Conservation (phyloP, 2,113 vertebrate genomes). For the Monarcha castaneiventris region DNA sequence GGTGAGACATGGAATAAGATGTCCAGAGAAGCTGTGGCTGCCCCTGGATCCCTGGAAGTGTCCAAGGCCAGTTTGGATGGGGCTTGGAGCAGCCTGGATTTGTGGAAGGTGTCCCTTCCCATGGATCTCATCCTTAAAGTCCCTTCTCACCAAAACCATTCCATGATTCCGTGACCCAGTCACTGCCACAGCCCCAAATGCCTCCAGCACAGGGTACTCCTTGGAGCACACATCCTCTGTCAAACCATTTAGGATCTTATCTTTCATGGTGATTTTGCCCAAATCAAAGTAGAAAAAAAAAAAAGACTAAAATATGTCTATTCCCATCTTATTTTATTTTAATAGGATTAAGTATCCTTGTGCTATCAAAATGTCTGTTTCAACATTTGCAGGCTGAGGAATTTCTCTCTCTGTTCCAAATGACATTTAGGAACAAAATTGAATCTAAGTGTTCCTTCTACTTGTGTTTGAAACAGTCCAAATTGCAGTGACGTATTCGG, state of each 20-base stretch:
- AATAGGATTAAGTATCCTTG: slow-evolving; percentile 38
- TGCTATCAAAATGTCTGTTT: slow-evolving; percentile 41
- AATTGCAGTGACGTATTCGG: slow-evolving; percentile 16
- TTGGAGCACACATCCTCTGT: background rate
- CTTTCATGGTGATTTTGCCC: background rate
- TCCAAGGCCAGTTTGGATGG: background rate
- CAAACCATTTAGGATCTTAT: background rate
- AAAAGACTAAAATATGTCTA: background rate
- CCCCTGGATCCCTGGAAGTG: background rate
- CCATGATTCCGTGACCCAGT: background rate
- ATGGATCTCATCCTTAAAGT: background rate
- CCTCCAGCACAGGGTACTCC: background rate
- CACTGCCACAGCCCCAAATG: background rate
- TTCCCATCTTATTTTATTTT: slow-evolving; percentile 22
- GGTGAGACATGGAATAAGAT: background rate
- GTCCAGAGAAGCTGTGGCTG: background rate
- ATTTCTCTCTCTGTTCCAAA: slow-evolving; percentile 52
- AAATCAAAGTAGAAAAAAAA: background rate
- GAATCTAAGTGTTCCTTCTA: slow-evolving; percentile 17
- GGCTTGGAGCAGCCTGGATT: background rate
- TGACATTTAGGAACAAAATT: slow-evolving; percentile 43
- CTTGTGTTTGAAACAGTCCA: slow-evolving; percentile 36
- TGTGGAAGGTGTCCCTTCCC: background rate
- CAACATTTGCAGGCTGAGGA: slow-evolving; percentile 28
- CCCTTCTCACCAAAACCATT: background rate